Evolutionary conservation across 2,797 vertebrate species (phyloP).

Genomic region (Arctocebus calabarensis): DNA sequence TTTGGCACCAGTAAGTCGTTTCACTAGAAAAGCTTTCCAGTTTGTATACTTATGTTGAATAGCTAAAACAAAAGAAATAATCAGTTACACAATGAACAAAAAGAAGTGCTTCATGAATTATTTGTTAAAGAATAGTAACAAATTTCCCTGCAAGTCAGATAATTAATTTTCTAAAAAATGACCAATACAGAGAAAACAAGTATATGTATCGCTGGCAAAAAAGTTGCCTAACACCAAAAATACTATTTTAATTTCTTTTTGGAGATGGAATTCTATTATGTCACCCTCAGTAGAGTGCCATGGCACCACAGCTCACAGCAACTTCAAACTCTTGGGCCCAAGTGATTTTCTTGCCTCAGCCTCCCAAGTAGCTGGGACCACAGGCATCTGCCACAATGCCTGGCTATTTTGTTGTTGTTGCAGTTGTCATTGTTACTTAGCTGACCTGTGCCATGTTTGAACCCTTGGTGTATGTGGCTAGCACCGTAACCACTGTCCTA

Average conservation of each 20-base stretch:
- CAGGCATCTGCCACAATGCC: no score
- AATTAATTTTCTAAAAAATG: neutral
- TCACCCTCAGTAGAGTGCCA: no score
- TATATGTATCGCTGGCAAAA: neutral
- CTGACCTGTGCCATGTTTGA: no score
- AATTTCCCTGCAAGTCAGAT: neutral
- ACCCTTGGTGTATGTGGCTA: no score
- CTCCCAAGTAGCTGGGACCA: no score
- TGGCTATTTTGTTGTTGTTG: no score
- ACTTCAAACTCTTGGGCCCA: no score
- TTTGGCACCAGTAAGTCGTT: conserved; percentile 99
- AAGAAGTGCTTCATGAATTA: conserved; percentile 39
- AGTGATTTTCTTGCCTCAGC: no score
- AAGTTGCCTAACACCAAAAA: neutral
- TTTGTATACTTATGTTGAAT: conserved; percentile 99
- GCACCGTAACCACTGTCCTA: no score
- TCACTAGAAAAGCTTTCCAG: conserved; percentile 99
- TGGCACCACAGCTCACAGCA: no score
- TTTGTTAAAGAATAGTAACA: conserved; percentile 1
- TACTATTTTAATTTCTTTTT: neutral
- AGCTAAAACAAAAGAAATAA: conserved; percentile 88
- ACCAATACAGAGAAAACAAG: conserved; percentile 10
- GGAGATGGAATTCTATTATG: no score
- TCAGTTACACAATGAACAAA: conserved; percentile 46
- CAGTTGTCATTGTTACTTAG: no score